Evolutionary conservation across 37 sponge, comb jelly and placozoan species (phyloP).

Genomic region (Cladorhizidae sp.): DNA sequence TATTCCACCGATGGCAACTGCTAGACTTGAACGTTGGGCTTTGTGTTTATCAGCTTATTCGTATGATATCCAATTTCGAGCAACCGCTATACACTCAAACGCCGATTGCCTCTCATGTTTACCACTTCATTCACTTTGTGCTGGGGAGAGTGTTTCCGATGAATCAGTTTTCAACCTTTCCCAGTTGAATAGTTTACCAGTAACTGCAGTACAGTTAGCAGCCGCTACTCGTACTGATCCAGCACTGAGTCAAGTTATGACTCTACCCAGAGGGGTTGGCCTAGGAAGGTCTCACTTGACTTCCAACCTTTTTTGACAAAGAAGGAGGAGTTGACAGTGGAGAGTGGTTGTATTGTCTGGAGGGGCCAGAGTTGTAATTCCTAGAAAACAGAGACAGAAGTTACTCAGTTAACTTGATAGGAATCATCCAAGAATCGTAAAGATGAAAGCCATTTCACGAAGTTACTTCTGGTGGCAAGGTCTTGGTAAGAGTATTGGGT

Average conservation of each 20-base stretch:
- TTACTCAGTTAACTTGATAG: constrained; percentile 20
- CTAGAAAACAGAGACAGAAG: not conserved
- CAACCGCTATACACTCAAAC: constrained; percentile 47
- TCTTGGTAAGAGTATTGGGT: no score
- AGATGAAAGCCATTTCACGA: constrained; percentile 63
- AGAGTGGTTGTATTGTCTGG: constrained; percentile 36
- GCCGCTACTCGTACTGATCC: constrained; percentile 21
- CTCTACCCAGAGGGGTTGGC: constrained; percentile 42
- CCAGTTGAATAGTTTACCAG: constrained; percentile 8
- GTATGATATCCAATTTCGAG: constrained; percentile 50
- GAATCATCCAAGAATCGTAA: constrained; percentile 44
- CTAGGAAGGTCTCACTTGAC: not conserved
- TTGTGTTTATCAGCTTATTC: constrained; percentile 28
- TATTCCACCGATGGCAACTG: constrained; percentile 4
- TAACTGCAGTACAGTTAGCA: constrained; percentile 14
- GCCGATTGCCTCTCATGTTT: constrained; percentile 61
- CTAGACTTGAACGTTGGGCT: constrained; percentile 22
- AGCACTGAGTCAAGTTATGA: constrained; percentile 33
- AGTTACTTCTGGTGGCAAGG: constrained; percentile 64
- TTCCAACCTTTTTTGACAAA: constrained; percentile 14
- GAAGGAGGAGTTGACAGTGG: constrained; percentile 23
- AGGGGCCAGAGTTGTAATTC: constrained; percentile 43
- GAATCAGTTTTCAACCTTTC: not conserved
- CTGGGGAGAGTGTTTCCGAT: not conserved
- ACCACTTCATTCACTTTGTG: constrained; percentile 21